These are phyloP conservation scores for Trileptium ribeirensis DNA, from an alignment of 2,888 invertebrate species.

Conservation along the genomic window DNA sequence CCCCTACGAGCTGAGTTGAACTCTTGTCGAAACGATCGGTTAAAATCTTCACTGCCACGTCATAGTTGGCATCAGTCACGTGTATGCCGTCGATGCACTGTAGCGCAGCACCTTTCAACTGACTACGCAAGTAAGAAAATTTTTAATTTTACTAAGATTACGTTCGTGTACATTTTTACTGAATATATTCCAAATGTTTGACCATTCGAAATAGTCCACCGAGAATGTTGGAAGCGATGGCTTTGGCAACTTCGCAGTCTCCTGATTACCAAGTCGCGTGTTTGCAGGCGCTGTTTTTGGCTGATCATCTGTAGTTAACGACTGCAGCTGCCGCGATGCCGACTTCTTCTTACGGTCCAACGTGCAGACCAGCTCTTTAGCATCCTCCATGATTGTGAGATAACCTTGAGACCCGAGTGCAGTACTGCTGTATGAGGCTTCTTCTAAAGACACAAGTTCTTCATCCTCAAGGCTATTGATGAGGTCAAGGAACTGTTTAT, in stretches of 20 bases:
- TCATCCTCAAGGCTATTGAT: background rate
- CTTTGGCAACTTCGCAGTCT: background rate
- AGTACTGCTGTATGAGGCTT: background rate
- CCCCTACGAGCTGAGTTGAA: background rate
- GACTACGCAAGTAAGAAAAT: background rate
- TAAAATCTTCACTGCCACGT: background rate
- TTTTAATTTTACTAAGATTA: background rate
- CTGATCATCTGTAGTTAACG: background rate
- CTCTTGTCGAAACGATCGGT: background rate
- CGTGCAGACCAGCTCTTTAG: background rate
- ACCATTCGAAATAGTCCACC: background rate
- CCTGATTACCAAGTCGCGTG: background rate
- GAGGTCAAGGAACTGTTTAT: background rate
- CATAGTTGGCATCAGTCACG: background rate
- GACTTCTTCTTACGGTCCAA: background rate
- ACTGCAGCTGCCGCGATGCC: background rate
- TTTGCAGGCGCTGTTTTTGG: background rate
- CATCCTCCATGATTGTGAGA: background rate
- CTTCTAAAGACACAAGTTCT: background rate
- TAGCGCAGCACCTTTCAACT: background rate
- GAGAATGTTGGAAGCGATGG: background rate
- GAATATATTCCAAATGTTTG: background rate
- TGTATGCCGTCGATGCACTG: background rate
- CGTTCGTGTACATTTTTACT: background rate
- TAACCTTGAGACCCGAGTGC: background rate